These are phyloP conservation scores for Acestrorhynchus altus DNA, from an alignment of 2,797 vertebrate species.

Conservation along the genomic window DNA sequence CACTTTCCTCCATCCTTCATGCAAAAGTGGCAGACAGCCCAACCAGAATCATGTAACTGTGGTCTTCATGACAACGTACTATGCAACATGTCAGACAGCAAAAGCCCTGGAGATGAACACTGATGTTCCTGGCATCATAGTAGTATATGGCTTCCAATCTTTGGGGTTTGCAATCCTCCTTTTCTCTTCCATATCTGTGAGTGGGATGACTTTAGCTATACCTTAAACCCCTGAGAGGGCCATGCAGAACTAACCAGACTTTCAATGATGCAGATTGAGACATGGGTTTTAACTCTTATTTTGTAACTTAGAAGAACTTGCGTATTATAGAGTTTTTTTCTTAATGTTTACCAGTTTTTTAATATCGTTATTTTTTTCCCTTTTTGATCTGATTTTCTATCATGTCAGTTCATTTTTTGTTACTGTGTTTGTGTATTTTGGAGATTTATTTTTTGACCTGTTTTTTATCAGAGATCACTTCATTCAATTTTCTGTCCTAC, in stretches of 20 bases:
- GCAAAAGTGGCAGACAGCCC: background rate
- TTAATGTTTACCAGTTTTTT: conserved; percentile 29
- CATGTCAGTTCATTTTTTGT: conserved; percentile 4
- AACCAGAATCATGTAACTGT: conserved; percentile 1
- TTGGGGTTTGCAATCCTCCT: background rate
- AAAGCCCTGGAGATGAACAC: background rate
- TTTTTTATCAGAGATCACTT: conserved; percentile 59
- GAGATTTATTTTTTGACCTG: conserved; percentile 39
- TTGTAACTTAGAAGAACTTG: conserved; percentile 12
- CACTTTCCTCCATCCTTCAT: background rate
- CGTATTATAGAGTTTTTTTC: conserved; percentile 20
- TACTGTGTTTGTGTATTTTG: conserved; percentile 37
- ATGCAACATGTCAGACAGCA: conserved; percentile 52
- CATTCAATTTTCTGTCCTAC: conserved; percentile 42
- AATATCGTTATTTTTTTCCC: conserved; percentile 21
- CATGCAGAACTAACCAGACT: conserved; percentile 13
- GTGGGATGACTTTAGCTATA: background rate
- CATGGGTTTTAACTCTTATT: conserved; percentile 17
- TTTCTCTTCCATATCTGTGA: conserved; percentile 20
- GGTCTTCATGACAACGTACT: conserved; percentile 48
- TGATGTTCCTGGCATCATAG: background rate
- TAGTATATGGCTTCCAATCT: conserved; percentile 10
- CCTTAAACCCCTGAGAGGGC: conserved; percentile 10
- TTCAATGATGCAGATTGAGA: conserved; percentile 7
- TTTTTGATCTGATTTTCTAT: conserved; percentile 10